phyloP scores from a whole-genome alignment of 2,113 vertebrate genomes.

The Platysteira castanea region DNA sequence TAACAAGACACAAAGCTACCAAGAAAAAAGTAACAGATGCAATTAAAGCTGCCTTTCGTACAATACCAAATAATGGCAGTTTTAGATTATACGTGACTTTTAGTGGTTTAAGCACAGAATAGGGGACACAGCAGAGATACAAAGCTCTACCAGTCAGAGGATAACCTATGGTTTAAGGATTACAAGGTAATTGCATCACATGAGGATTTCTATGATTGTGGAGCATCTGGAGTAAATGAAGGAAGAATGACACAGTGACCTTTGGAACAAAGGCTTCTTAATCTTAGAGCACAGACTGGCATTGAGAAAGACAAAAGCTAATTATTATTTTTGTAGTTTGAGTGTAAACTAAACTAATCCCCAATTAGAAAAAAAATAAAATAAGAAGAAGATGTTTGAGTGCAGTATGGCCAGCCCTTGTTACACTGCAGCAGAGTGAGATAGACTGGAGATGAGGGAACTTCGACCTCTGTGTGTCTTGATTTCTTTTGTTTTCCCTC shows the following conservation, averaged over 20 bases:
- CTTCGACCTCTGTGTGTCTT: not conserved
- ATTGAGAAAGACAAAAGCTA: not conserved
- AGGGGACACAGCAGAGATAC: not conserved
- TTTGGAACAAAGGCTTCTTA: not conserved
- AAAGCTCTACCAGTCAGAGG: not conserved
- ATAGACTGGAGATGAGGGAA: not conserved
- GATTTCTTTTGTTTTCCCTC: not conserved
- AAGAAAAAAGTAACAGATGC: not conserved
- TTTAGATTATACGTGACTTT: not conserved
- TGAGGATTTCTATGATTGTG: not conserved
- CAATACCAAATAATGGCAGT: not conserved
- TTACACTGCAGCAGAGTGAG: not conserved
- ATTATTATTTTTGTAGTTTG: not conserved
- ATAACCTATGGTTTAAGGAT: not conserved
- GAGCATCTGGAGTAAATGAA: not conserved
- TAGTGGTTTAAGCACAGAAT: not conserved
- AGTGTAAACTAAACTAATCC: not conserved
- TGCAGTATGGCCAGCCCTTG: not conserved
- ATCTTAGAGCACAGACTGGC: not conserved
- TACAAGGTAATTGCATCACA: not conserved
- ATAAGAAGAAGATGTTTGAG: not conserved
- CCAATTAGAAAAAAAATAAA: not conserved
- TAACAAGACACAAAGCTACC: not conserved
- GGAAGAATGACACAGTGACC: not conserved
- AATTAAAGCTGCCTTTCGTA: not conserved